A percentile compares a stretch with the other conserved stretches of the same genome.
phyloP scores from a whole-genome alignment of 2,888 invertebrate genomes.

The Melipona bicolor region DNA sequence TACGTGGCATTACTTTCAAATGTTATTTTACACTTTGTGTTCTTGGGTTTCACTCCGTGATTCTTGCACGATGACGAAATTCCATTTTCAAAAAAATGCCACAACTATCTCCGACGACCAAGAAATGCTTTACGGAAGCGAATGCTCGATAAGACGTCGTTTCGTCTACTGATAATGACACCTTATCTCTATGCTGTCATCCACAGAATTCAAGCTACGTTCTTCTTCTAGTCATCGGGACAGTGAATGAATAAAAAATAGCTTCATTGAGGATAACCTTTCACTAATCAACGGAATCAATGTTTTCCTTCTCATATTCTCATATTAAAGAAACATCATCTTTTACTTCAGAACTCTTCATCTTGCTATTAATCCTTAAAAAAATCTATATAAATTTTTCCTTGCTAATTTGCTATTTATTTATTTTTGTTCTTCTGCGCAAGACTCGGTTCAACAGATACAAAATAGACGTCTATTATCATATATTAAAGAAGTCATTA shows the following conservation, averaged over 20 bases:
- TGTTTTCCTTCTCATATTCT: background rate
- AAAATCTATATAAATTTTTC: background rate
- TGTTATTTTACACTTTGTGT: background rate
- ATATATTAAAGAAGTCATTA: background rate
- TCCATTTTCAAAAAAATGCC: background rate
- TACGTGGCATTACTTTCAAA: no score
- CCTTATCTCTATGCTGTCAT: slow-evolving; percentile 30
- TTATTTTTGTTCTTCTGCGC: background rate
- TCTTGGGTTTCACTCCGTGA: background rate
- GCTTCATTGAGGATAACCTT: slow-evolving; percentile 19
- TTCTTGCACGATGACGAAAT: background rate
- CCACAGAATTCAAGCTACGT: background rate
- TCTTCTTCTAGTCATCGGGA: slow-evolving; percentile 15
- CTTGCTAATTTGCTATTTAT: no score
- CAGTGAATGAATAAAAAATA: slow-evolving; percentile 7
- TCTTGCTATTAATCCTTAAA: background rate
- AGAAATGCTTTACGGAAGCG: slow-evolving; percentile 45
- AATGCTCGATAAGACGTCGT: slow-evolving; percentile 30
- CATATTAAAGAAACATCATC: background rate
- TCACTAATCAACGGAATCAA: background rate
- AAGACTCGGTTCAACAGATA: background rate
- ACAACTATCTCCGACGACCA: background rate
- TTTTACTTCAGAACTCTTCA: background rate
- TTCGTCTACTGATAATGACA: slow-evolving; percentile 37
- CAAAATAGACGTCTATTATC: background rate